Evolutionary conservation across 2,113 vertebrate species (phyloP).

Genomic region (Spermophilus dauricus): DNA sequence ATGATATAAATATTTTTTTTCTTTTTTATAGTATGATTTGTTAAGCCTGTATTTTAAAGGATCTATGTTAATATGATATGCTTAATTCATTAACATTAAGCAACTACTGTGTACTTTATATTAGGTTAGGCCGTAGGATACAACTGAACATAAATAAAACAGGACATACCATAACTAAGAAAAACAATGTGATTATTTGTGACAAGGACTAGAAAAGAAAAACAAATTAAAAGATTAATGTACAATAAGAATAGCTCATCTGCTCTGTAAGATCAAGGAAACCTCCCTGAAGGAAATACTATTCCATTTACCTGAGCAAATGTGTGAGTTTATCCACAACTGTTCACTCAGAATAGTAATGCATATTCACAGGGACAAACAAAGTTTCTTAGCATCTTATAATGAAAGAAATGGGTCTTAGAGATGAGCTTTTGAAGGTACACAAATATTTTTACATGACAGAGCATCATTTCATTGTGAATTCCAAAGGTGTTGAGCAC

Average conservation of each 20-base stretch:
- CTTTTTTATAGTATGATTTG: background rate
- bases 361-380: background rate
- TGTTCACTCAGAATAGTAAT: constrained; percentile 37
- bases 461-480: background rate
- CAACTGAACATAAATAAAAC: background rate
- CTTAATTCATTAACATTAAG: constrained; percentile 12
- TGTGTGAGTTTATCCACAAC: background rate
- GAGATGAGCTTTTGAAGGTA: background rate
- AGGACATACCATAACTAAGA: background rate
- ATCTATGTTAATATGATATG: constrained; percentile 10
- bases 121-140: background rate
- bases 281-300: background rate
- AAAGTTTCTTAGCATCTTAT: constrained; percentile 3
- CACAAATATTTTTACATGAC: background rate
- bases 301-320: background rate
- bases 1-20: background rate
- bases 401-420: background rate
- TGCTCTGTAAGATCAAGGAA: background rate
- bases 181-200: background rate
- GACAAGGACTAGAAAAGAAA: constrained; percentile 10
- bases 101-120: background rate
- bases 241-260: background rate
- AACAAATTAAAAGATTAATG: background rate
- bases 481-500: background rate
- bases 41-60: background rate